Conservation (phyloP, 2,113 vertebrate species). For the Hassar affinis region DNA sequence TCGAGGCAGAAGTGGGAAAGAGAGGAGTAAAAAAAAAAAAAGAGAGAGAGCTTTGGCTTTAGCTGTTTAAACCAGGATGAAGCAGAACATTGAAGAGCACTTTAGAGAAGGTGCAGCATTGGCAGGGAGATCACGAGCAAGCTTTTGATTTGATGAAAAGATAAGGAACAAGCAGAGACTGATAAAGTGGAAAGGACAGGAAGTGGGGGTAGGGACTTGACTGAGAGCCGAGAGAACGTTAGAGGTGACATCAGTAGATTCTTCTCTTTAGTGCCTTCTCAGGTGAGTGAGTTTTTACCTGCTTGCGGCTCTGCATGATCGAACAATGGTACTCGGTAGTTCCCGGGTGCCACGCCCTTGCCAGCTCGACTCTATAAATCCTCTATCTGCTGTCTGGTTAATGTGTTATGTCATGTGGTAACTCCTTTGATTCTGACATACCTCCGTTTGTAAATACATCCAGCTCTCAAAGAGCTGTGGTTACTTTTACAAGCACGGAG, state of each 20-base stretch:
- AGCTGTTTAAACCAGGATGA: constrained; percentile 31
- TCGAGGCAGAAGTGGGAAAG: constrained; percentile 40
- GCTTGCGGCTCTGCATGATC: constrained; percentile 45
- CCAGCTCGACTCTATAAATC: constrained; percentile 86
- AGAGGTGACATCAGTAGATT: constrained; percentile 64
- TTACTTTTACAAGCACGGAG: constrained; percentile 86
- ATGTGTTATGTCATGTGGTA: constrained; percentile 99
- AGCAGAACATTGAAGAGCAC: constrained; percentile 48
- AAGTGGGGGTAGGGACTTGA: constrained; percentile 62
- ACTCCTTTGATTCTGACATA: constrained; percentile 99
- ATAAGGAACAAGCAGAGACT: constrained; percentile 53
- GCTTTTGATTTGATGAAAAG: constrained; percentile 21
- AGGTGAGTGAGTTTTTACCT: constrained; percentile 68
- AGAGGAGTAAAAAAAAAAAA: constrained; percentile 1
- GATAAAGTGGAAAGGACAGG: constrained; percentile 66
- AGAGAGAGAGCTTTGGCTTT: constrained; percentile 29
- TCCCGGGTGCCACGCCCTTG: constrained; percentile 80
- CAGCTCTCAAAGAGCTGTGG: constrained; percentile 97
- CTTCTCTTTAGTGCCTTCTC: constrained; percentile 56
- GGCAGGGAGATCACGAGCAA: constrained; percentile 56
- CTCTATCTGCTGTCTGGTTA: constrained; percentile 94
- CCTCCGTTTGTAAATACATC: constrained; percentile 98
- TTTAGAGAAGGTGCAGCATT: constrained; percentile 55
- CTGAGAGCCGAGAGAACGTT: constrained; percentile 52
- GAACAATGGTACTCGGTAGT: constrained; percentile 69